Evolutionary conservation across 2,888 invertebrate genomes (phyloP), one percentile per base, ranked within the genome.

Genomic region (Cancer borealis): DNA sequence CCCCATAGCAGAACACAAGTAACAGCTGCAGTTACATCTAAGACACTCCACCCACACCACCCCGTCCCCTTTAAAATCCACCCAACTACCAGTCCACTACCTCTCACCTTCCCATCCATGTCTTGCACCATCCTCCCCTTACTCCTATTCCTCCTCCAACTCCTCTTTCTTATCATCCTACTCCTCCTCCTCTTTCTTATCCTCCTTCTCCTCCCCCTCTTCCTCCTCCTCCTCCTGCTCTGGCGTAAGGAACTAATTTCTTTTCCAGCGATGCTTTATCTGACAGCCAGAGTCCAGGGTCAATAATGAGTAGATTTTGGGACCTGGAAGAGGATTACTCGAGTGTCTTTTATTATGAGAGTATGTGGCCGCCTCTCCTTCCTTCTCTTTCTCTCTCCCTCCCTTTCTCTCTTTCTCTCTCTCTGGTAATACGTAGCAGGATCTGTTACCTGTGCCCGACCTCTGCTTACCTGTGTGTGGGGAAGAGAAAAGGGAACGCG

Each of bases 291-390:
- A 66, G 88, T 60, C 92, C 92, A 66, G 88, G 92, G 49, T 92
- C 92, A 92, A 66, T 92, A 92, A 92, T 92, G 92, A 92, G 92
- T 92, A 92, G 92, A 54, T 88, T 88, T 88, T 88, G 92, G 60
- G 21, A 47, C 54, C 88, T 39, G 45, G 88, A 66, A 88, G 88
- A 39, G 45, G 92, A 84, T 49, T 47, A 84, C 84, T n/a, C 49
- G 26, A 14, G 84, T 92, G 92, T 92, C 88, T 92, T 88, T 92
- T 92, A 92, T 92, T 88, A 92, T 73, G 45, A 8, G 17, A 21
- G n/a, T 26, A 30, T 92, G 79, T 26, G 26, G 73, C 79, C 79
- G 26, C 79, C 73, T 92, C 91, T 91, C 73, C 92, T 21, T 46
- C n/a, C 47, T 4, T 54, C 26, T 60, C n/a, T 39, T 60, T 30